Base-by-base conservation (phyloP, 1,140 invertebrate species). In the Centruroides sculpturatus region DNA sequence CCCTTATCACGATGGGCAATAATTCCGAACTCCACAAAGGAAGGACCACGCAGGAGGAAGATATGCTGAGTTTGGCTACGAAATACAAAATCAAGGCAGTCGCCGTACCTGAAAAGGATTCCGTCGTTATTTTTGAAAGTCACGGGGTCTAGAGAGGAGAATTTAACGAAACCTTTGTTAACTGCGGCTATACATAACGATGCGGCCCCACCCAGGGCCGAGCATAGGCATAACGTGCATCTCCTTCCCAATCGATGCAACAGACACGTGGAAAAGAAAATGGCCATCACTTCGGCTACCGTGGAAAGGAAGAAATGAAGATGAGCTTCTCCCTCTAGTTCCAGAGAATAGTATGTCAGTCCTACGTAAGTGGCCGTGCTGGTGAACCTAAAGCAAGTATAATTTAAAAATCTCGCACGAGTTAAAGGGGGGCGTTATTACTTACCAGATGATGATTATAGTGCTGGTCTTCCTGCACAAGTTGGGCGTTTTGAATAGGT, bases 1-100 rank as follows among this genome's bases (percentile, higher is more conserved):
- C 89, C 57, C 86, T 73, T 0, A 88, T 84, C 35, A 87, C 85
- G 0, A 85, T 87, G 0, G 86, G 86, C 70, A 87, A 87, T 5
- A 89, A 70, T 72, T 89, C 86, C 0, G 88, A 89, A 67, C 89
- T 87, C 71, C 91, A 91, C 1, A 89, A 86, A 73, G 92, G 92
- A 62, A 93, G 88, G 2, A 89, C 85, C 47, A 87, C 86, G 69
- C 89, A 92, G 2, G 85, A 83, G 0, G 85, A 86, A 0, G 86
- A 89, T 67, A 90, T 88, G 46, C 85, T 86, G 81, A 90, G 90
- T 74, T 90, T 91, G 3, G 87, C 88, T 47, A 88, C 77, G 8
- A 94, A 76, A 70, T 87, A 92, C 35, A 64, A 35, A 10, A 59
- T 58, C 6, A 60, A 23, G 1, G 62, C 60, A 0, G 55, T 23